Percentiles rank a stretch among this genome's conserved stretches.
phyloP scores from a whole-genome alignment of 2,797 vertebrate genomes.

The Craterocephalus amniculus region DNA sequence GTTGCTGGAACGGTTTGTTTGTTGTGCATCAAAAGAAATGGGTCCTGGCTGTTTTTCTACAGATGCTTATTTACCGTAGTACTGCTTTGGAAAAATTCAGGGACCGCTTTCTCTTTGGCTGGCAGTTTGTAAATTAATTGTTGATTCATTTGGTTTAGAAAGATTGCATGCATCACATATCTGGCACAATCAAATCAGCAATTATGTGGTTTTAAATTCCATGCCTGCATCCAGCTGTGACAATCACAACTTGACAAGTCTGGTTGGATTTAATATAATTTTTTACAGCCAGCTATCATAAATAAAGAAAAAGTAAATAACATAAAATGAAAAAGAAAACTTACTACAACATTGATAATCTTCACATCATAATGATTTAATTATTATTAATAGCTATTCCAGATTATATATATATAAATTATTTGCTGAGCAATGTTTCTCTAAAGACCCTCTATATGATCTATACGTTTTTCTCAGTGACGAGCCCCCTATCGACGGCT shows the following conservation, averaged over 20 bases:
- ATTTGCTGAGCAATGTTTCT: background rate
- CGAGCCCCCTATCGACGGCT: too few species aligned
- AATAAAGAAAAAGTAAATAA: conserved; percentile 25
- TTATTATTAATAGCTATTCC: too few species aligned
- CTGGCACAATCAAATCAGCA: conserved; percentile 72
- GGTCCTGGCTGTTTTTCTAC: conserved; percentile 62
- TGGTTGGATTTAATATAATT: conserved; percentile 54
- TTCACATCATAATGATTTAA: background rate
- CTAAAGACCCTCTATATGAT: too few species aligned
- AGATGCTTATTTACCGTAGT: conserved; percentile 73
- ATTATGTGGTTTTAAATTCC: conserved; percentile 74
- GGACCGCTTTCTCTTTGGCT: conserved; percentile 46
- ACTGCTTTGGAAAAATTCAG: conserved; percentile 52
- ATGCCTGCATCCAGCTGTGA: conserved; percentile 68
- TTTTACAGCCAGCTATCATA: conserved; percentile 32
- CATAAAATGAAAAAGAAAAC: conserved; percentile 20
- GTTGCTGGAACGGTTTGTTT: conserved; percentile 68
- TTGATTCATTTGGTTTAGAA: conserved; percentile 70
- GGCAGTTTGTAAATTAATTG: conserved; percentile 68
- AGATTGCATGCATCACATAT: conserved; percentile 62
- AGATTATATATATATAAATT: background rate
- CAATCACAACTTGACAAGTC: conserved; percentile 51
- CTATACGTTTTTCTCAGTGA: too few species aligned
- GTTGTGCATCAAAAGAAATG: conserved; percentile 70
- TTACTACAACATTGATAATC: conserved; percentile 7